A percentile compares a stretch with the other conserved stretches of the same genome.
Evolutionary conservation across 2,888 invertebrate species (phyloP).

Genomic region (Arctia plantaginis): DNA sequence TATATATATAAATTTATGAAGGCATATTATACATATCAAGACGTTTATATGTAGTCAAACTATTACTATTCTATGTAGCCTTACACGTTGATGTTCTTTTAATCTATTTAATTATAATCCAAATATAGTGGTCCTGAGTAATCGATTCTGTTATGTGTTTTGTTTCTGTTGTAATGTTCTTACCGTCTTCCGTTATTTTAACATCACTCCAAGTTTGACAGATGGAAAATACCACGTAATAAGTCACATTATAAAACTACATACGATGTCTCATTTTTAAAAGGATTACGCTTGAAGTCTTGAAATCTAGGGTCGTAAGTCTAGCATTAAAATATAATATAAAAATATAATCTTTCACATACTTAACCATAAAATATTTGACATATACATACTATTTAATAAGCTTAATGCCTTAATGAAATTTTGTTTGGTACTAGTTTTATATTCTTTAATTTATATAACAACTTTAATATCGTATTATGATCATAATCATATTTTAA

Average conservation of each 20-base stretch:
- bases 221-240: background rate
- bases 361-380: background rate
- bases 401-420: conserved; percentile 24
- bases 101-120: too few relatives aligned
- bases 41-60: background rate
- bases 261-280: background rate
- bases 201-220: background rate
- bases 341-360: background rate
- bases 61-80: background rate
- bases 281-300: background rate
- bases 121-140: background rate
- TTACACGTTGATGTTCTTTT: background rate
- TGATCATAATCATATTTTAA: conserved; percentile 30
- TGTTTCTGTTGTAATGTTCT: background rate
- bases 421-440: background rate
- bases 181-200: background rate
- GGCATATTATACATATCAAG: too few relatives aligned
- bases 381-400: conserved; percentile 26
- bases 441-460: conserved; percentile 18
- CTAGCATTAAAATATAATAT: background rate
- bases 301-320: background rate
- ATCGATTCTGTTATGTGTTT: background rate
- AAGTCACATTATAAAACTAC: background rate
- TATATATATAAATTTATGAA: too few relatives aligned
- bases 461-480: conserved; percentile 28